phyloP scores from a whole-genome alignment of 2,797 vertebrate genomes.

The Crocodylus rhombifer region DNA sequence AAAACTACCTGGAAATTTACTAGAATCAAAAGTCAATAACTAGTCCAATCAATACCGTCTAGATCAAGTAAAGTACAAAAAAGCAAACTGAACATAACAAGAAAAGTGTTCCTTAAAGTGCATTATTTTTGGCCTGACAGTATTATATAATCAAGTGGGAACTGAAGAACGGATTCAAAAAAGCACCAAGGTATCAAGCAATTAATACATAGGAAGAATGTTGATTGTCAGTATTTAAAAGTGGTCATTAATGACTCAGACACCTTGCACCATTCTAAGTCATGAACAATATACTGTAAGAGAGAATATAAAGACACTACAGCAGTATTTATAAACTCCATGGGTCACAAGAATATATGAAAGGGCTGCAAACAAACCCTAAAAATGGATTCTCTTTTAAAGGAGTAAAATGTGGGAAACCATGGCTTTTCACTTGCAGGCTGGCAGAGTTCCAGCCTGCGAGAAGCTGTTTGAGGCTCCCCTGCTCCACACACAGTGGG shows the following conservation, averaged over 20 bases:
- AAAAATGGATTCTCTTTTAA: too few species aligned
- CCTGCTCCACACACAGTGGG: too few species aligned
- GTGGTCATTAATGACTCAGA: neutral
- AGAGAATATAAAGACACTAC: neutral
- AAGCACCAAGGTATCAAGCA: neutral
- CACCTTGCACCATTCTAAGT: neutral
- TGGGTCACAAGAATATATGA: too few species aligned
- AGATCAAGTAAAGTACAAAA: neutral
- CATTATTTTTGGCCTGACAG: neutral
- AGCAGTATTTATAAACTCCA: too few species aligned
- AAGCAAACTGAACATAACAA: slow-evolving; percentile 13
- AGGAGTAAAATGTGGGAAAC: too few species aligned
- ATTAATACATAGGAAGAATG: slow-evolving; percentile 9
- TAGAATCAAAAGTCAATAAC: slow-evolving; percentile 43
- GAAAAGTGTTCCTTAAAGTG: slow-evolving; percentile 33
- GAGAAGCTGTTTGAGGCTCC: too few species aligned
- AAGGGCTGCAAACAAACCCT: too few species aligned
- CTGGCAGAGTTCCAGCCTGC: too few species aligned
- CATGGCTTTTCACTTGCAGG: too few species aligned
- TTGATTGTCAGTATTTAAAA: neutral
- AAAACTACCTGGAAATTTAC: slow-evolving; percentile 9
- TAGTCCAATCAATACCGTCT: slow-evolving; percentile 26
- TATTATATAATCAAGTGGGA: neutral
- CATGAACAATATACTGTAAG: neutral
- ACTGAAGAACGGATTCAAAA: slow-evolving; percentile 22